Evolutionary conservation across 2,888 invertebrate species (phyloP).

Genomic region (Harpagoxenus sublaevis): DNA sequence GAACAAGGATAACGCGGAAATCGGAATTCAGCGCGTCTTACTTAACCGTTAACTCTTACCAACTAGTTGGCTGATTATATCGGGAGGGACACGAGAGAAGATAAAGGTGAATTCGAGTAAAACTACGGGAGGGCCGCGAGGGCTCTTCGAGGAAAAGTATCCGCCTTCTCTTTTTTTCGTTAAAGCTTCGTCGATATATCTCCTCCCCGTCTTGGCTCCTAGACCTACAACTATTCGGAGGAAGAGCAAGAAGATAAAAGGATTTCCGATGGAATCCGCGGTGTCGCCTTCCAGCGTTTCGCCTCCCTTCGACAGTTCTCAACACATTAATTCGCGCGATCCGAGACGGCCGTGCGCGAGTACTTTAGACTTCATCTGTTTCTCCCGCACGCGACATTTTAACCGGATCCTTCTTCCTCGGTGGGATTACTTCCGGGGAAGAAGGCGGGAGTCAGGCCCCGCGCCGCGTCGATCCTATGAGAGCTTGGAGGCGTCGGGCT

Average conservation of each 20-base stretch:
- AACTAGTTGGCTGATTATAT: constrained; percentile 40
- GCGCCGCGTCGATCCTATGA: constrained; percentile 50
- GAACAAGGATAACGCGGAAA: not conserved
- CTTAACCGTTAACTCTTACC: constrained; percentile 25
- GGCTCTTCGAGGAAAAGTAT: constrained; percentile 16
- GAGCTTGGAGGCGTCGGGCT: constrained; percentile 46
- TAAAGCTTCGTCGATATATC: constrained; percentile 56
- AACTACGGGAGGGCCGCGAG: constrained; percentile 13
- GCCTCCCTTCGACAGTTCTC: constrained; percentile 16
- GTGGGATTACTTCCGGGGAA: constrained; percentile 20
- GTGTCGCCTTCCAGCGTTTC: constrained; percentile 12
- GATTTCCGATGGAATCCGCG: constrained; percentile 21
- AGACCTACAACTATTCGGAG: constrained; percentile 26
- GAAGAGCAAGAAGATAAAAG: constrained; percentile 43
- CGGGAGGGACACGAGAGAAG: constrained; percentile 11
- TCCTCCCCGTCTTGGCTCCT: constrained; percentile 18
- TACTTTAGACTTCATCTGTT: not conserved
- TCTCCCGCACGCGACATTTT: not conserved
- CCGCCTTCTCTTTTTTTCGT: constrained; percentile 13
- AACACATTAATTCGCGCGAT: not conserved
- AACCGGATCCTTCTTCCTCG: constrained; percentile 5
- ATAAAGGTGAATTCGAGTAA: constrained; percentile 38
- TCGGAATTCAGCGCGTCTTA: constrained; percentile 23
- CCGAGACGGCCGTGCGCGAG: constrained; percentile 3
- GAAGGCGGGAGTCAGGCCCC: constrained; percentile 37